phyloP scores from a whole-genome alignment of 1,140 invertebrate species.

The Rhizoglyphus robini region DNA sequence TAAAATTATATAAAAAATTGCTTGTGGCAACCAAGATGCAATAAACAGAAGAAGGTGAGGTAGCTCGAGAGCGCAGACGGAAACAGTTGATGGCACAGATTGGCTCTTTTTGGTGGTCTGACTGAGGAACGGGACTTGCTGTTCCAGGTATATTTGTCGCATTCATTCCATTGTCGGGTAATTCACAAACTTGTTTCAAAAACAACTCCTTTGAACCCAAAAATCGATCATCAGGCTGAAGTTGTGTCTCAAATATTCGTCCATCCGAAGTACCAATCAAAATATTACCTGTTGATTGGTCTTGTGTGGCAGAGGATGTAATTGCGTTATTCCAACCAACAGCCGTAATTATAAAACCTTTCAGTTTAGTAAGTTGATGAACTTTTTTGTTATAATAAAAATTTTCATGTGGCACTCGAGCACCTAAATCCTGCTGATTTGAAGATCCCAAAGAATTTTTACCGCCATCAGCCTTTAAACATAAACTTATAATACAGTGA shows the following conservation, averaged over 20 bases:
- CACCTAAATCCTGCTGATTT: not conserved
- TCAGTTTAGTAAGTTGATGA: slow-evolving; percentile 36
- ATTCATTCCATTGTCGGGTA: not conserved
- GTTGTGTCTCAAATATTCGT: slow-evolving; percentile 76
- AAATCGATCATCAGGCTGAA: slow-evolving; percentile 52
- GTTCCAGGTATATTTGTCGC: not conserved
- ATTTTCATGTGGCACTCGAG: slow-evolving; percentile 46
- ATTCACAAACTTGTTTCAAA: slow-evolving; percentile 60
- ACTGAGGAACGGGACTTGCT: slow-evolving; percentile 10
- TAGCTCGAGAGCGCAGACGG: not conserved
- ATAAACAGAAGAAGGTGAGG: too few relatives aligned
- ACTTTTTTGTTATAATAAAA: slow-evolving; percentile 60
- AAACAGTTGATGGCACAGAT: slow-evolving; percentile 16
- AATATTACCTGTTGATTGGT: slow-evolving; percentile 57
- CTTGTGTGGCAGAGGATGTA: slow-evolving; percentile 43
- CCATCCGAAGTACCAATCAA: slow-evolving; percentile 77
- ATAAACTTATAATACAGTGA: slow-evolving; percentile 62
- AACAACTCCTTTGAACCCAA: slow-evolving; percentile 51
- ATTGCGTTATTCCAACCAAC: slow-evolving; percentile 69
- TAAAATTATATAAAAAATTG: slow-evolving; percentile 18
- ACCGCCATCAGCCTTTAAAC: slow-evolving; percentile 32
- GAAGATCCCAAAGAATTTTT: not conserved
- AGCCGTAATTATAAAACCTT: slow-evolving; percentile 70
- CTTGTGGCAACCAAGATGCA: not conserved
- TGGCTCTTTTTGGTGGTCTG: not conserved